Conservation (phyloP, 2,888 invertebrate species). For the Graphium colonna region DNA sequence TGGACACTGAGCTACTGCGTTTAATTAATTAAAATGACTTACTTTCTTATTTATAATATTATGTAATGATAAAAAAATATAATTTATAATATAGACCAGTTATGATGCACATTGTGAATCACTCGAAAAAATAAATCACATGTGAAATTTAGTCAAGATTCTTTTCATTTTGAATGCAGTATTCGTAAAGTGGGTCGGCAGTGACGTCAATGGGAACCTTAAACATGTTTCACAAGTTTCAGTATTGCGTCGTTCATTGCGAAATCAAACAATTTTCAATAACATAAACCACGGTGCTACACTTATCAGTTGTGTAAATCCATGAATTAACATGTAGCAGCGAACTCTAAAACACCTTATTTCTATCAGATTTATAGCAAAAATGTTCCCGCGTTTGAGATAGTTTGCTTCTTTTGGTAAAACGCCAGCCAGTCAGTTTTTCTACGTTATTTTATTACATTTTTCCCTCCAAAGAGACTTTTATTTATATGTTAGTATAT, state of each 20-base stretch:
- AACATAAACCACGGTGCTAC: background rate
- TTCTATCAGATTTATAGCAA: background rate
- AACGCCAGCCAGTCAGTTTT: too few species aligned
- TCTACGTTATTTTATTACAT: background rate
- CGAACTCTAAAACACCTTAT: background rate
- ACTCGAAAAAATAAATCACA: too few species aligned
- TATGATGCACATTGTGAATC: too few species aligned
- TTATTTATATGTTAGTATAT: background rate
- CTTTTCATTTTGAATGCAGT: constrained; percentile 23
- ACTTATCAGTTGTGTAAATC: background rate
- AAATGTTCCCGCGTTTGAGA: background rate
- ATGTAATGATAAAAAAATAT: too few species aligned
- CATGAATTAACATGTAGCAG: background rate
- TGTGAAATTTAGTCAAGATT: background rate
- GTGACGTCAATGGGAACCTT: constrained; percentile 37
- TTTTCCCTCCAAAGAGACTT: background rate
- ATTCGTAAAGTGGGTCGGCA: constrained; percentile 38
- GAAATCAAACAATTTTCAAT: constrained; percentile 16
- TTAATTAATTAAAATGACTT: too few species aligned
- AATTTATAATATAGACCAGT: too few species aligned
- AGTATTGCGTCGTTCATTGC: constrained; percentile 19
- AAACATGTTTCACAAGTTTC: constrained; percentile 13
- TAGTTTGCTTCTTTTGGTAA: too few species aligned
- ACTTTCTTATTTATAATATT: too few species aligned
- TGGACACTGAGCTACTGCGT: too few species aligned